A percentile compares a stretch with the other conserved stretches of the same genome.
Evolutionary conservation across 1,140 invertebrate species (phyloP).

Genomic region (Nilaparvata lugens): DNA sequence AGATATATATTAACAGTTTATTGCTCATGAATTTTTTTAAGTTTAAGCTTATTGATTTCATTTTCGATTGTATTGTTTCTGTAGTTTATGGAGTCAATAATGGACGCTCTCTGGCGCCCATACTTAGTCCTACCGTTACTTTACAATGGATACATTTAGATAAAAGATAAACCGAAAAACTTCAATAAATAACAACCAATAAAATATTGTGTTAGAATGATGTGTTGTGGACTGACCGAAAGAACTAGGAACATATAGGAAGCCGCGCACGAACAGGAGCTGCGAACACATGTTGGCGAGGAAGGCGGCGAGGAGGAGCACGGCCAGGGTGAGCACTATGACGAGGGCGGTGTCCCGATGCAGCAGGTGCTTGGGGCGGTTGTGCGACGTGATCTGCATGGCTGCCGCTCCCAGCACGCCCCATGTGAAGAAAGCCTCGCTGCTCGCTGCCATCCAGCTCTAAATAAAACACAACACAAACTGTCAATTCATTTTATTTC

Average conservation of each 20-base stretch:
- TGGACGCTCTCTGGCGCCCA: no score
- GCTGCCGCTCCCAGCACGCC: constrained; percentile 74
- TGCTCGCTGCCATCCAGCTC: constrained; percentile 79
- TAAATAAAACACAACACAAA: constrained; percentile 33
- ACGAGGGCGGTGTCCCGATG: constrained; percentile 69
- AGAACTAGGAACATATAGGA: constrained; percentile 66
- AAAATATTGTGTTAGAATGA: no score
- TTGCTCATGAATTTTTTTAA: no score
- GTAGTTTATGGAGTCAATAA: no score
- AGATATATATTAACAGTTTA: no score
- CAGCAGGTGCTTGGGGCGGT: constrained; percentile 60
- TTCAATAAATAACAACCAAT: no score
- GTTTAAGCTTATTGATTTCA: no score
- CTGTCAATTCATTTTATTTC: no score
- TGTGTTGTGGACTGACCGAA: constrained; percentile 54
- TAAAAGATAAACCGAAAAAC: no score
- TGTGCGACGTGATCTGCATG: constrained; percentile 61
- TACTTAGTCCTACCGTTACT: no score
- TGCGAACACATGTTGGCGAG: constrained; percentile 71
- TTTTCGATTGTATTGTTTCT: no score
- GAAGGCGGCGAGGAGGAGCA: constrained; percentile 63
- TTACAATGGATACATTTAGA: no score
- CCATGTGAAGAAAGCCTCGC: constrained; percentile 85
- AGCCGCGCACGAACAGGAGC: constrained; percentile 59
- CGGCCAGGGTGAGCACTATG: constrained; percentile 64